Conservation (phyloP, 2,888 invertebrate genomes). For the Koerneria pararmatus region DNA sequence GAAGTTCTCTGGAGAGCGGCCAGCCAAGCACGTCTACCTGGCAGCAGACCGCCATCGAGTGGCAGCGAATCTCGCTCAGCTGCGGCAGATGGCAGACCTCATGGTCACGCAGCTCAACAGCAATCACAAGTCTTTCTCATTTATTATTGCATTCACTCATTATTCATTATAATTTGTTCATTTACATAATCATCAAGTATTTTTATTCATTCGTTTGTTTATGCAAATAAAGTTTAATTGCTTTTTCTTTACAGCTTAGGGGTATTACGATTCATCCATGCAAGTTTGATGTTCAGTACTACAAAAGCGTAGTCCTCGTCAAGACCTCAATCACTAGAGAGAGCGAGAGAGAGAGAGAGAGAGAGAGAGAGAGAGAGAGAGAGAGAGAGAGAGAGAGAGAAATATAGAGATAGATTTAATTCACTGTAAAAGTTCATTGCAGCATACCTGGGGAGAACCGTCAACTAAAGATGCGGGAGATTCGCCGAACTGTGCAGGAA, state of each 20-base stretch:
- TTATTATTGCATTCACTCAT: not conserved
- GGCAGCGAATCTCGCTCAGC: slow-evolving; percentile 32
- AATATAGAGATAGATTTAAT: slow-evolving; percentile 23
- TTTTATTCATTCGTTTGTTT: not conserved
- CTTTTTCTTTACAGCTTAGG: too few species aligned
- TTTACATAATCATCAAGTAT: too few species aligned
- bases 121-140: slow-evolving; percentile 28
- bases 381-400: not conserved
- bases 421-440: not conserved
- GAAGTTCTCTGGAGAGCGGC: not conserved
- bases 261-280: too few species aligned
- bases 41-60: slow-evolving; percentile 31
- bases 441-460: slow-evolving; percentile 6
- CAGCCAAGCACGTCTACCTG: slow-evolving; percentile 23
- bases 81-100: slow-evolving; percentile 36
- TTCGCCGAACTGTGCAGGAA: not conserved
- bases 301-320: not conserved
- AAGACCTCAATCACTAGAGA: not conserved
- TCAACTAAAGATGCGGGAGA: not conserved
- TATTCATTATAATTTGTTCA: slow-evolving; percentile 6
- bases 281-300: too few species aligned
- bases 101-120: slow-evolving; percentile 36
- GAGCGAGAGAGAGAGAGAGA: not conserved
- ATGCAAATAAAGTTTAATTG: too few species aligned
- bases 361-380: slow-evolving; percentile 18